A percentile compares a stretch with the other conserved stretches of the same genome.
Evolutionary conservation across 2,113 vertebrate species (phyloP).

Genomic region (Otis tarda): DNA sequence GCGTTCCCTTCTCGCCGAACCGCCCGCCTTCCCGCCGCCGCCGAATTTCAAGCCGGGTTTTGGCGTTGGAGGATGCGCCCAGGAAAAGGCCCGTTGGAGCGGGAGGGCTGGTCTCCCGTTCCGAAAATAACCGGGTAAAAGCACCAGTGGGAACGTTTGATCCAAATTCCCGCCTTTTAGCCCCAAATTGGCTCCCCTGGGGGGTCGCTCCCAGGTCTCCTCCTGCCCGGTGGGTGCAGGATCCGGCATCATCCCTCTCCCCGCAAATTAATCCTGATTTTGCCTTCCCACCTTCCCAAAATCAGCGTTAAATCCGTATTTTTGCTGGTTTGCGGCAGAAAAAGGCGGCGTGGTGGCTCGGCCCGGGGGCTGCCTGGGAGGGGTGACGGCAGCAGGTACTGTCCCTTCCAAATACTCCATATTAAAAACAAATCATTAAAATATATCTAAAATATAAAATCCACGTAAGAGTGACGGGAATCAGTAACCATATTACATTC

Average conservation of each 20-base stretch:
- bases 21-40: not conserved
- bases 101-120: not conserved
- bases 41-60: not conserved
- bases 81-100: not conserved
- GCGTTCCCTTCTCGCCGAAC: not conserved
- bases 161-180: not conserved
- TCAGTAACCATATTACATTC: conserved; percentile 55
- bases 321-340: not conserved
- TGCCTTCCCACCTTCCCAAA: not conserved
- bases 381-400: conserved; percentile 13
- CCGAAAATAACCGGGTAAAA: not conserved
- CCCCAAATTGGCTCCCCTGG: fast-evolving
- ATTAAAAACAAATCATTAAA: conserved; percentile 51
- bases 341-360: fast-evolving
- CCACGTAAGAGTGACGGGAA: conserved; percentile 70
- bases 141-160: not conserved
- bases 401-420: conserved; percentile 61
- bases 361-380: not conserved
- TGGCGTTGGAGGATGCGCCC: not conserved
- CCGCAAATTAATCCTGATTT: fast-evolving
- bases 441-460: conserved; percentile 68
- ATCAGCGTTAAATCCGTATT: fast-evolving
- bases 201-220: not conserved
- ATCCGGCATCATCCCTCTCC: not conserved
- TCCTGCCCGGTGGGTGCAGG: fast-evolving